Conservation (phyloP, 2,888 invertebrate genomes). For the Sinotaia quadrata region DNA sequence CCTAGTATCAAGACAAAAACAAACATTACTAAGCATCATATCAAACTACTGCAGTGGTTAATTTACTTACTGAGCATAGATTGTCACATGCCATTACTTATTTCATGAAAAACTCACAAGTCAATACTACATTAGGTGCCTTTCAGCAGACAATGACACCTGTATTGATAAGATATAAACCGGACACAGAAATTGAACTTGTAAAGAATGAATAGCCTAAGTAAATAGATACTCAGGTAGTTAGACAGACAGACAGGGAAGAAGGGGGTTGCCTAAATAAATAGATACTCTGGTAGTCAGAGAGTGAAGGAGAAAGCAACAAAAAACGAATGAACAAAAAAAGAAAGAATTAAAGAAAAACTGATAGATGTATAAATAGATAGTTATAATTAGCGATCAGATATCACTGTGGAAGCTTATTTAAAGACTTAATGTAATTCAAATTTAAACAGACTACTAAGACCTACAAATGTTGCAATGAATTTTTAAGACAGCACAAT, state of each 20-base stretch:
- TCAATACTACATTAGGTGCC: too few relatives aligned
- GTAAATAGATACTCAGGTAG: background rate
- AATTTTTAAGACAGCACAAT: too few relatives aligned
- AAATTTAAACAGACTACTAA: too few relatives aligned
- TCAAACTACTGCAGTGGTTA: too few relatives aligned
- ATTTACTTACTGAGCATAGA: too few relatives aligned
- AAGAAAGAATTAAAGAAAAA: background rate
- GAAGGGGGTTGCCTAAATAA: background rate
- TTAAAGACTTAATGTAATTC: too few relatives aligned
- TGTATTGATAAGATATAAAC: too few relatives aligned
- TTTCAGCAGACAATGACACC: too few relatives aligned
- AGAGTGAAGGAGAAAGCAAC: background rate
- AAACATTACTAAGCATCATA: background rate
- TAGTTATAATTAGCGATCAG: background rate
- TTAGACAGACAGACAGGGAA: constrained; percentile 2
- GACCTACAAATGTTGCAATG: too few relatives aligned
- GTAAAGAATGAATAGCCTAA: background rate
- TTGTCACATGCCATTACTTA: too few relatives aligned
- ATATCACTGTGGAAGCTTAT: too few relatives aligned
- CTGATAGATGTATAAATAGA: constrained; percentile 3
- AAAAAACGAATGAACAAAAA: background rate
- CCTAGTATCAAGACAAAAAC: background rate
- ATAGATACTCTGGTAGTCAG: constrained; percentile 8
- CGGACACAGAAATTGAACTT: background rate
- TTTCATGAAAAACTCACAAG: too few relatives aligned